Conservation (phyloP, 2,888 invertebrate genomes). For the Crepidodera aurea region DNA sequence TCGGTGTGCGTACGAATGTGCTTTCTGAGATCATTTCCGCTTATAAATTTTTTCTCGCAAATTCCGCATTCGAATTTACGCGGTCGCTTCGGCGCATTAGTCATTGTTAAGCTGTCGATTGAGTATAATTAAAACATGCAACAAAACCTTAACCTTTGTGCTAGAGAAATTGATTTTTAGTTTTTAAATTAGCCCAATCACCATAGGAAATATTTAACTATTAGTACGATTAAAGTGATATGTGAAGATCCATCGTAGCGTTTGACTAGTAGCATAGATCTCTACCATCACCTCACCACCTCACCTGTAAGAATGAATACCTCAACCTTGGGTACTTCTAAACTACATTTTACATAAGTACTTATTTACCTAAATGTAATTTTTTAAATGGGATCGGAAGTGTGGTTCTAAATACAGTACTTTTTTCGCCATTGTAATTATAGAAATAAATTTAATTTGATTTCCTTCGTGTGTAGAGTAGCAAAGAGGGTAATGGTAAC, state of each 20-base stretch:
- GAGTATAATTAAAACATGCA: slow-evolving; percentile 16
- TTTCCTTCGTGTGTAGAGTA: too few species aligned
- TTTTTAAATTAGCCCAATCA: slow-evolving; percentile 31
- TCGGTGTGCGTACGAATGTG: slow-evolving; percentile 74
- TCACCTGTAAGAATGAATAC: slow-evolving; percentile 53
- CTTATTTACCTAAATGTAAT: too few species aligned
- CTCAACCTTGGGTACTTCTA: slow-evolving; percentile 42
- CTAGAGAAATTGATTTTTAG: slow-evolving; percentile 27
- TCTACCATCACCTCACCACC: slow-evolving; percentile 47
- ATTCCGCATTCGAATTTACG: slow-evolving; percentile 67
- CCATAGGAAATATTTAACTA: slow-evolving; percentile 29
- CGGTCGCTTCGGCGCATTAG: slow-evolving; percentile 60
- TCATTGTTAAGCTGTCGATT: slow-evolving; percentile 57
- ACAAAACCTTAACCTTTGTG: slow-evolving; percentile 23
- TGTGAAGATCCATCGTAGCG: slow-evolving; percentile 48
- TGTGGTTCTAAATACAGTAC: too few species aligned
- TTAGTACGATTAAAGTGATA: slow-evolving; percentile 41
- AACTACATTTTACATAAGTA: neutral
- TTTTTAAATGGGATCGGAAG: too few species aligned
- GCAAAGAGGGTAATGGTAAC: too few species aligned
- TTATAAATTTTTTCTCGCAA: slow-evolving; percentile 71
- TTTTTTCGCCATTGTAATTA: too few species aligned
- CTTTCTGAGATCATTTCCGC: slow-evolving; percentile 71
- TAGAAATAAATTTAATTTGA: too few species aligned
- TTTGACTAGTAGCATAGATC: slow-evolving; percentile 38